These are phyloP conservation scores for Stenichneumon culpator DNA, from an alignment of 2,888 invertebrate species.

Conservation along the genomic window DNA sequence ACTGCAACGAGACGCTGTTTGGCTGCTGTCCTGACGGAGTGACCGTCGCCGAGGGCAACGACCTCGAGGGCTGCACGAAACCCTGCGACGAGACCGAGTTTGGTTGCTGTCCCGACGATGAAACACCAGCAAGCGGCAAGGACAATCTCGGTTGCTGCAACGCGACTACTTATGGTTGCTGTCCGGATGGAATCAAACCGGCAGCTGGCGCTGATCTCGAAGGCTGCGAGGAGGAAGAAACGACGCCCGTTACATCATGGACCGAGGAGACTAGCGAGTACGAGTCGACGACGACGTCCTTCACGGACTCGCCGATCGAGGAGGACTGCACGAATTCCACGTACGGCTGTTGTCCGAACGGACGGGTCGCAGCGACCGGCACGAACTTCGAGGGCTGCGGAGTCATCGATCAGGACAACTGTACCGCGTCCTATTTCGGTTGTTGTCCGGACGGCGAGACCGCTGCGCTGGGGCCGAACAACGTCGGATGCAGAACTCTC, in stretches of 20 bases:
- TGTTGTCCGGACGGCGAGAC: slow-evolving; percentile 91
- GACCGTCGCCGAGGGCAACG: slow-evolving; percentile 92
- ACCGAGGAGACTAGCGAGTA: slow-evolving; percentile 66
- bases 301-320: slow-evolving; percentile 76
- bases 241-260: slow-evolving; percentile 42
- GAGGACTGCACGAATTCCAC: slow-evolving; percentile 86
- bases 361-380: slow-evolving; percentile 88
- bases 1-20: slow-evolving; percentile 92
- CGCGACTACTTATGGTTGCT: slow-evolving; percentile 89
- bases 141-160: slow-evolving; percentile 84
- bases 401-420: slow-evolving; percentile 85
- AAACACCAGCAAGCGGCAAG: slow-evolving; percentile 83
- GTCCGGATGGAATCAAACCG: slow-evolving; percentile 89
- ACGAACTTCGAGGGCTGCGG: slow-evolving; percentile 89
- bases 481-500: slow-evolving; percentile 91
- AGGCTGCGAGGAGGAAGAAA: slow-evolving; percentile 81
- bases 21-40: slow-evolving; percentile 95
- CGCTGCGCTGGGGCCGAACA: slow-evolving; percentile 89
- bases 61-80: slow-evolving; percentile 93
- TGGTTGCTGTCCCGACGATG: slow-evolving; percentile 87
- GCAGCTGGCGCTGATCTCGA: slow-evolving; percentile 88
- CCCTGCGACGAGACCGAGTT: slow-evolving; percentile 87
- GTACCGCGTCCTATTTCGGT: slow-evolving; percentile 88
- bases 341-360: slow-evolving; percentile 93
- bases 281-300: slow-evolving; percentile 72